phyloP scores from a whole-genome alignment of 2,888 invertebrate genomes.

The Leptopilina syphax region DNA sequence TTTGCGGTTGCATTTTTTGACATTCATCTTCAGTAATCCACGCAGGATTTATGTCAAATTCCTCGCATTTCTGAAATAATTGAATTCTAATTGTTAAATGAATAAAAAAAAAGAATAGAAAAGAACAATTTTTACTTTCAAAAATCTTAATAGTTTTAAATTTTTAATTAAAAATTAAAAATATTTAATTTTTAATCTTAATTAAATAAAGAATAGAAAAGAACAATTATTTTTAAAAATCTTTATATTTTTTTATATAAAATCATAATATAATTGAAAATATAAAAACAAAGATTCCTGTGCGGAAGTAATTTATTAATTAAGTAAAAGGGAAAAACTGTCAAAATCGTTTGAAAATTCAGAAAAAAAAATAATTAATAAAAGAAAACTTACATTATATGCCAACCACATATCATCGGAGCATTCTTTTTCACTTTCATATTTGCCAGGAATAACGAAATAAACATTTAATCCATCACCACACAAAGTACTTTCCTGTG shows the following conservation, averaged over 20 bases:
- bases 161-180: too few species aligned
- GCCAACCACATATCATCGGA: conserved; percentile 81
- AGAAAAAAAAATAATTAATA: conserved; percentile 52
- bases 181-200: too few species aligned
- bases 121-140: too few species aligned
- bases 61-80: conserved; percentile 79
- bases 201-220: too few species aligned
- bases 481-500: conserved; percentile 15
- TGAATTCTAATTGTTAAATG: too few species aligned
- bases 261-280: too few species aligned
- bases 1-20: conserved; percentile 78
- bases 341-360: background rate
- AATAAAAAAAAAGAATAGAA: too few species aligned
- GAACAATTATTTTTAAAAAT: too few species aligned
- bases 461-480: conserved; percentile 61
- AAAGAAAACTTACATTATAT: conserved; percentile 78
- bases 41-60: conserved; percentile 80
- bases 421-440: conserved; percentile 78
- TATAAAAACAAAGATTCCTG: too few species aligned
- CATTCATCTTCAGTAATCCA: conserved; percentile 84
- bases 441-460: conserved; percentile 80
- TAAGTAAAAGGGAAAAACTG: background rate
- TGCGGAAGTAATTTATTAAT: too few species aligned
- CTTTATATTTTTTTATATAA: too few species aligned
- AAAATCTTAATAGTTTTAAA: too few species aligned